phyloP scores from a whole-genome alignment of 1,140 invertebrate species.

The Asbolus verrucosus region DNA sequence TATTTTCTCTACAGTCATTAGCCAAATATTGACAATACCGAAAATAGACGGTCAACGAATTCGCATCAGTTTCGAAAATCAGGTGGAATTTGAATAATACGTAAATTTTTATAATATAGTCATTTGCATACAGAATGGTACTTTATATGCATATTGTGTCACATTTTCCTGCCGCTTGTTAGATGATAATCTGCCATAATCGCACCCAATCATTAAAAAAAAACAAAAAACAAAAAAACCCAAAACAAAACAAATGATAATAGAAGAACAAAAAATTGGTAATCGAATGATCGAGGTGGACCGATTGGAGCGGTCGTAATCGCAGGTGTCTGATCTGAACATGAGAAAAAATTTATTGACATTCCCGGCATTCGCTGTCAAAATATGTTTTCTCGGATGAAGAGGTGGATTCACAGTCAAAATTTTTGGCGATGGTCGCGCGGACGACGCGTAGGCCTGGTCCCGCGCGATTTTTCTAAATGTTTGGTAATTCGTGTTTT shows the following conservation, averaged over 20 bases:
- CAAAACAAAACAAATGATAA: neutral
- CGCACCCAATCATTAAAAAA: neutral
- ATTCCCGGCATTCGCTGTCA: neutral
- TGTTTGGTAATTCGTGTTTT: constrained; percentile 9
- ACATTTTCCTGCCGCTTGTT: constrained; percentile 19
- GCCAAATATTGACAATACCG: constrained; percentile 14
- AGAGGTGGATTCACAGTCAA: too few species aligned
- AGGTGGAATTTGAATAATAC: neutral
- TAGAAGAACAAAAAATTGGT: too few species aligned
- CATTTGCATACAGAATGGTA: constrained; percentile 9
- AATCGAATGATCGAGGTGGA: too few species aligned
- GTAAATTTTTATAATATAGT: neutral
- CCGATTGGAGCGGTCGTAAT: too few species aligned
- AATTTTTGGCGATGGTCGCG: neutral
- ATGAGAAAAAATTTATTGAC: neutral
- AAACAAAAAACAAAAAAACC: neutral
- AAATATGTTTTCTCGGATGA: neutral
- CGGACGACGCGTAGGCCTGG: too few species aligned
- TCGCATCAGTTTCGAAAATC: too few species aligned
- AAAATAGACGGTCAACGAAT: too few species aligned
- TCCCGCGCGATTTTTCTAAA: too few species aligned
- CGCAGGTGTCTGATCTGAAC: constrained; percentile 1
- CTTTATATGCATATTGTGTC: constrained; percentile 31
- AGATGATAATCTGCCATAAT: constrained; percentile 10
- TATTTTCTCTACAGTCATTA: neutral